These are phyloP conservation scores for Pachyuromys duprasi DNA, from an alignment of 2,797 vertebrate genomes.

Conservation along the genomic window DNA sequence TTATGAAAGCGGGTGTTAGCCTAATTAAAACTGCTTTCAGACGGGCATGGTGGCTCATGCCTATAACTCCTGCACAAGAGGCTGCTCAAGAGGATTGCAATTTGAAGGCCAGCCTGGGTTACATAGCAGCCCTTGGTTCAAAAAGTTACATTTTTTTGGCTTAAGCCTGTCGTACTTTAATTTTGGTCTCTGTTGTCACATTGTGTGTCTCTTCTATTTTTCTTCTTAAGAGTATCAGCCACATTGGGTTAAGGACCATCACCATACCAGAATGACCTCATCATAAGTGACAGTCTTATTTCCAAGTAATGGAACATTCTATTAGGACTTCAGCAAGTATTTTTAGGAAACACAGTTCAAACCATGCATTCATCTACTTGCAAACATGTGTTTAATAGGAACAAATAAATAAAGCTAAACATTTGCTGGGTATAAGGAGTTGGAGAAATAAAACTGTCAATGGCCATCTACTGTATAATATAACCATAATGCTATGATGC, in stretches of 20 bases:
- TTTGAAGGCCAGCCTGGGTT: not conserved
- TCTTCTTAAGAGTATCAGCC: not conserved
- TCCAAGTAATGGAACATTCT: slow-evolving; percentile 1
- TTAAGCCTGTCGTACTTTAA: not conserved
- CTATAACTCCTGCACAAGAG: not conserved
- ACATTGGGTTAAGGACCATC: not conserved
- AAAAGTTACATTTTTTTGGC: not conserved
- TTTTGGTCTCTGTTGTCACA: not conserved
- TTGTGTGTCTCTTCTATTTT: not conserved
- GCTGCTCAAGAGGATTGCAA: not conserved
- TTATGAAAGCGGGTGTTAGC: not conserved
- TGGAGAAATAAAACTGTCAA: not conserved
- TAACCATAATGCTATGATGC: not conserved
- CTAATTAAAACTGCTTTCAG: not conserved
- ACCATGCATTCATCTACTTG: not conserved
- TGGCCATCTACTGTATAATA: not conserved
- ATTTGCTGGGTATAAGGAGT: not conserved
- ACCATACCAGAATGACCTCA: not conserved
- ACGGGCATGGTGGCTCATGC: not conserved
- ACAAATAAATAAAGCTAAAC: not conserved
- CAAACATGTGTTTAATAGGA: not conserved
- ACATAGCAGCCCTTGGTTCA: not conserved
- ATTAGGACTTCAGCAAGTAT: not conserved
- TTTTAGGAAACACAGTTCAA: slow-evolving; percentile 6
- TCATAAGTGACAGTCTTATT: not conserved